Evolutionary conservation across 2,888 invertebrate genomes (phyloP), one percentile per base, ranked within the genome.

Genomic region (Gari tellinella): DNA sequence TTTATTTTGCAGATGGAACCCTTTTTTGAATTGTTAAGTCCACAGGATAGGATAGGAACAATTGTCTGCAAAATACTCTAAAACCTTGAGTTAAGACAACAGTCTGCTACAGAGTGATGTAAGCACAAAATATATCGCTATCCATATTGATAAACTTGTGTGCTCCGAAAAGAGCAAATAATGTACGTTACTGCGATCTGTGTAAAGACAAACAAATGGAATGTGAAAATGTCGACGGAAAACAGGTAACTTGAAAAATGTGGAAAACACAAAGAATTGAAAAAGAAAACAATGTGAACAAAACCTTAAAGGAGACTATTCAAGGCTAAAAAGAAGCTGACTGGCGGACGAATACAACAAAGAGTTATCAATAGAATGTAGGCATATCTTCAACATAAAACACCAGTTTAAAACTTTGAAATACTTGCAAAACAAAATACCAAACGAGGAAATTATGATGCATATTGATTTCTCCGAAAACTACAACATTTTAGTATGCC

Each of bases 11-110:
- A 49, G 46, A 25, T 43, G 70, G 4, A 48, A 45, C 26, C 72
- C 72, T 8, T 79, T 75, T n/a, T 53, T 75, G 61, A 55, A 53
- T 75, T 14, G n/a, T 67, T 25, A 56, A 55, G 26, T 61, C 72
- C 15, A 70, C 62, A 43, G 63, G 53, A 19, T 63, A 31, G 23
- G 78, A 78, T 51, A 57, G 67, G 37, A 21, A 26, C 15, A 45
- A 45, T 10, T 58, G 58, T 26, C 46, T 25, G 58, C 38, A 58
- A 62, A 58, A 67, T 51, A 21, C 65, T 62, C 31, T 56, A 75
- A 38, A 75, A 75, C 53, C 40, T 72, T 4, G 26, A 26, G 12
- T 57, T n/a, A 62, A 72, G 38, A 43, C 58, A 21, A 45, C 66
- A 15, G 40, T 26, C 15, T 41, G 38, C 19, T 49, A 61, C 23